Conservation (phyloP, 1,140 invertebrate species). For the Pseudomyrmex cubaensis region DNA sequence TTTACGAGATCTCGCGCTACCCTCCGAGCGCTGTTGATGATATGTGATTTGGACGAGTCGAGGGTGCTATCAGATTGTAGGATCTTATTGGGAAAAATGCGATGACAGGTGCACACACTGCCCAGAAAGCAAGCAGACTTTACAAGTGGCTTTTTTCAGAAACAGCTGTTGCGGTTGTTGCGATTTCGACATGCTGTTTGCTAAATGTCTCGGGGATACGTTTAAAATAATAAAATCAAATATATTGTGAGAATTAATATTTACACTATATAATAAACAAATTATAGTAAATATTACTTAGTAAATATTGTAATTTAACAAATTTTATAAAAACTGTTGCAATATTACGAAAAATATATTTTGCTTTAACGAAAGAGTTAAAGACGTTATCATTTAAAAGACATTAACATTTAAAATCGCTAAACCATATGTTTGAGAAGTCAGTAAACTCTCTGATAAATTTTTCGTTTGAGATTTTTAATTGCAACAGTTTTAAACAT, state of each 20-base stretch:
- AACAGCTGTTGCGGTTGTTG: conserved; percentile 4
- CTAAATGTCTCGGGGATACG: neutral
- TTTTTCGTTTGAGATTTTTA: neutral
- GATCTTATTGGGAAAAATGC: conserved; percentile 48
- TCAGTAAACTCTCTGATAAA: conserved; percentile 9
- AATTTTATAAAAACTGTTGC: neutral
- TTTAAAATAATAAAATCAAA: neutral
- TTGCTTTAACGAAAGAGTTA: neutral
- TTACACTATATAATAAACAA: neutral
- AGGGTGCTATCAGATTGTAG: conserved; percentile 10
- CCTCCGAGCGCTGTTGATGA: conserved; percentile 2
- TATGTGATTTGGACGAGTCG: conserved; percentile 12
- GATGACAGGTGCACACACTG: neutral
- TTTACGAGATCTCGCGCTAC: conserved; percentile 53
- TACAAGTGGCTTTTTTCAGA: conserved; percentile 49
- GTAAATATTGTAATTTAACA: neutral
- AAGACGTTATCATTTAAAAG: too few relatives aligned
- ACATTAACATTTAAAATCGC: conserved; percentile 6
- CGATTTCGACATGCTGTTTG: neutral
- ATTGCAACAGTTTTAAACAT: conserved; percentile 16
- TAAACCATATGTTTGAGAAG: neutral
- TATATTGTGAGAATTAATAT: neutral
- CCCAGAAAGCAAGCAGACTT: conserved; percentile 14
- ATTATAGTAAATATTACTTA: neutral
- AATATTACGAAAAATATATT: too few relatives aligned